A percentile compares a stretch with the other conserved stretches of the same genome.
Evolutionary conservation across 1,140 invertebrate species (phyloP).

Genomic region (Pseudomyrmex flavicornis): DNA sequence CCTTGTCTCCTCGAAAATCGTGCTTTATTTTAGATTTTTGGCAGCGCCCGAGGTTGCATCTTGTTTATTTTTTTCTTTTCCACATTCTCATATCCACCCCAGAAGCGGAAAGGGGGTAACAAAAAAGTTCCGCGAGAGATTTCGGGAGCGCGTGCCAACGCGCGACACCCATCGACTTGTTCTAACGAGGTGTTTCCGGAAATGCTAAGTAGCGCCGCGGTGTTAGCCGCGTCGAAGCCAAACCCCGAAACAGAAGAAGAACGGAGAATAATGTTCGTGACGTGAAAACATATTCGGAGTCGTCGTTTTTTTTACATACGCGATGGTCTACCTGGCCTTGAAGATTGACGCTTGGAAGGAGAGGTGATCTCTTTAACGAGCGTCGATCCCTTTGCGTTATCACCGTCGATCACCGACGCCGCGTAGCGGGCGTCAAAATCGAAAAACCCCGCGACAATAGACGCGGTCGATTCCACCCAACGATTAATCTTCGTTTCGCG

Average conservation of each 20-base stretch:
- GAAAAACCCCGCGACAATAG: slow-evolving; percentile 54
- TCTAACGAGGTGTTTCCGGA: slow-evolving; percentile 77
- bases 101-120: background rate
- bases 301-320: slow-evolving; percentile 7
- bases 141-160: slow-evolving; percentile 69
- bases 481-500: slow-evolving; percentile 61
- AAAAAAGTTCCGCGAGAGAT: slow-evolving; percentile 20
- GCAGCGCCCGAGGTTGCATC: slow-evolving; percentile 62
- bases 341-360: slow-evolving; percentile 38
- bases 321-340: slow-evolving; percentile 23
- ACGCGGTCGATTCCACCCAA: slow-evolving; percentile 50
- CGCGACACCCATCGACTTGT: slow-evolving; percentile 64
- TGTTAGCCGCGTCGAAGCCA: background rate
- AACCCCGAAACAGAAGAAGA: background rate
- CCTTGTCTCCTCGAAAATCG: slow-evolving; percentile 8
- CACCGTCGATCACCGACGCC: slow-evolving; percentile 36
- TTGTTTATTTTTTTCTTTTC: background rate
- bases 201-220: slow-evolving; percentile 63
- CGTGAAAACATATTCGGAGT: slow-evolving; percentile 36
- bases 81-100: background rate
- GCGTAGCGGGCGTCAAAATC: slow-evolving; percentile 50
- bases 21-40: slow-evolving; percentile 76
- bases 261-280: background rate
- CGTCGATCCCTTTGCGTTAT: slow-evolving; percentile 49
- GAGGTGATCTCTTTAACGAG: slow-evolving; percentile 53